These are phyloP conservation scores for Platerodrilus igneus DNA, from an alignment of 2,888 invertebrate species.

Conservation along the genomic window DNA sequence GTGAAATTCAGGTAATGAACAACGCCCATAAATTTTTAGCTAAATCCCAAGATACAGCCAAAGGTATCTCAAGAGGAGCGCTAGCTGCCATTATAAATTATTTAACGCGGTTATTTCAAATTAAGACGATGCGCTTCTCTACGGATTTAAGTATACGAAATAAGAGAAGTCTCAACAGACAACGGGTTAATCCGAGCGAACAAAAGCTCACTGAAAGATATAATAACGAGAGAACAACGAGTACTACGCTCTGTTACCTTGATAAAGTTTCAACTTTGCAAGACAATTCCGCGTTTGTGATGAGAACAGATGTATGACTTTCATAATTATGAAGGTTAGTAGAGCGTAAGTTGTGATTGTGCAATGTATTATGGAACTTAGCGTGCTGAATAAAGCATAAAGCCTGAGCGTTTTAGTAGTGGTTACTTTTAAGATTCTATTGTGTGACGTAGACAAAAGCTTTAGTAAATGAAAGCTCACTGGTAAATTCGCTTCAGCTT, in stretches of 20 bases:
- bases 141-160: conserved; percentile 17
- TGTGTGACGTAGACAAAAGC: too few relatives aligned
- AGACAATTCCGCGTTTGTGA: conserved; percentile 18
- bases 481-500: too few relatives aligned
- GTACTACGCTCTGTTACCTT: conserved; percentile 23
- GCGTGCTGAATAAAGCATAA: too few relatives aligned
- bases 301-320: conserved; percentile 20
- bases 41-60: conserved; percentile 30
- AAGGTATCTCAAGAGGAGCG: conserved; percentile 30
- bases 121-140: conserved; percentile 34
- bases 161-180: conserved; percentile 14
- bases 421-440: too few relatives aligned
- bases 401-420: too few relatives aligned
- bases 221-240: conserved; percentile 29
- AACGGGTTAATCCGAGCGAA: conserved; percentile 30
- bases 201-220: conserved; percentile 28
- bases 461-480: too few relatives aligned
- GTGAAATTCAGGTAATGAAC: too few relatives aligned
- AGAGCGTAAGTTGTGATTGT: conserved; percentile 22
- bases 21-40: conserved; percentile 33
- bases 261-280: conserved; percentile 19
- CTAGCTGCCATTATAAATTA: conserved; percentile 38
- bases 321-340: conserved; percentile 22
- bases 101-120: conserved; percentile 37
- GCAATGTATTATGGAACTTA: too few relatives aligned